These are phyloP conservation scores for Poecilobothrus nobilitatus DNA, from an alignment of 2,888 invertebrate genomes.

Conservation along the genomic window DNA sequence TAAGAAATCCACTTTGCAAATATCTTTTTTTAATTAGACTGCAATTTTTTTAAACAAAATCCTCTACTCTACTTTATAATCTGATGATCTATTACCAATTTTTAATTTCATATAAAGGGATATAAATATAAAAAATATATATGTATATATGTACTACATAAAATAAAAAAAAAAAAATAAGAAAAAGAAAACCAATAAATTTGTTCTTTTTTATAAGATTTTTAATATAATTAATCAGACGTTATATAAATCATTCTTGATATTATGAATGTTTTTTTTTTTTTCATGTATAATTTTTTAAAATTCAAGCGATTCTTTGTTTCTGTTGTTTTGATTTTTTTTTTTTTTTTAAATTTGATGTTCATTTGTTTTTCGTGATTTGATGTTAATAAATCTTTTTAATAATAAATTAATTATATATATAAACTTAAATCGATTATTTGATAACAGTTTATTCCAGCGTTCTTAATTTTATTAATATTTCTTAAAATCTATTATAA, in stretches of 20 bases:
- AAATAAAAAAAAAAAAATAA: too few relatives aligned
- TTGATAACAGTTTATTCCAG: background rate
- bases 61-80: too few relatives aligned
- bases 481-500: constrained; percentile 4
- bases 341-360: background rate
- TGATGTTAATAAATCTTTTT: background rate
- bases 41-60: too few relatives aligned
- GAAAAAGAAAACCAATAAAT: too few relatives aligned
- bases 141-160: too few relatives aligned
- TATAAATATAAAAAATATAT: too few relatives aligned
- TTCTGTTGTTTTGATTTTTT: background rate
- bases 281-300: background rate
- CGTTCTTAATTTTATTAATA: background rate
- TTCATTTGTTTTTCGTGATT: background rate
- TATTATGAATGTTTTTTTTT: background rate
- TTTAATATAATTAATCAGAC: background rate
- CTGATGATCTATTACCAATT: too few relatives aligned
- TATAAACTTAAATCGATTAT: background rate
- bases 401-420: background rate
- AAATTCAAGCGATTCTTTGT: constrained; percentile 6
- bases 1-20: too few relatives aligned
- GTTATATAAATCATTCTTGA: background rate
- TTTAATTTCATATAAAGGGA: too few relatives aligned
- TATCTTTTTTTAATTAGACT: too few relatives aligned
- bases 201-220: background rate